Evolutionary conservation across 2,888 invertebrate species (phyloP), one percentile per base, ranked within the genome.

Genomic region (Incurvaria masculella): DNA sequence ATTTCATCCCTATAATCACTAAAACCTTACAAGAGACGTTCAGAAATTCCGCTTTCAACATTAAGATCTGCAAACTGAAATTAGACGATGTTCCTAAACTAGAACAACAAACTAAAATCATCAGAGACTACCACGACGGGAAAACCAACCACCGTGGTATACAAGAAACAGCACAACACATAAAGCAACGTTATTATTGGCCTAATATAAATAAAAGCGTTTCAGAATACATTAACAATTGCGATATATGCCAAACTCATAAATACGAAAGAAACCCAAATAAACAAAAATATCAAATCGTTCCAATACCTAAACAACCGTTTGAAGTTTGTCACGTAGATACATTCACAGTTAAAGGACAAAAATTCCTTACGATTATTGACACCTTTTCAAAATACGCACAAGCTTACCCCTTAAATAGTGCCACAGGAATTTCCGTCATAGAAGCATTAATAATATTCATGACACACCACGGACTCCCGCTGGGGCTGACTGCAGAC

Each of bases 241-340:
- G n/a, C n/a, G n/a, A n/a, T n/a, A n/a, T n/a, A n/a, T n/a, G 33
- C 4, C 11, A n/a, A 33, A 33, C 3, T 33, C 6, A 33, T 33
- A 14, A 8, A 14, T 53, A 53, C 23, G 51, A 54, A 45, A 49
- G 4, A 21, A 21, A 21, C 44, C 17, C 21, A 17, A 44, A 23
- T 21, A 10, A 8, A 14, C 14, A 20, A n/a, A 14, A 21, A 3
- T 6, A 21, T 17, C 21, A 20, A n/a, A n/a, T n/a, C 16, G 21
- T 21, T 5, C 21, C 21, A 10, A 44, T 21, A 6, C 44, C 44
- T 4, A 21, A 17, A 10, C 8, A 44, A 47, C 44, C 44, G 2
- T 8, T 45, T 6, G 19, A 44, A 6, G 21, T 20, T 14, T 6
- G 5, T 2, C 23, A 44, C 14, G n/a, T 21, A 3, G 44, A 44